Base-by-base conservation (phyloP, 2,888 invertebrate species). In the Stenotaenia linearis region DNA sequence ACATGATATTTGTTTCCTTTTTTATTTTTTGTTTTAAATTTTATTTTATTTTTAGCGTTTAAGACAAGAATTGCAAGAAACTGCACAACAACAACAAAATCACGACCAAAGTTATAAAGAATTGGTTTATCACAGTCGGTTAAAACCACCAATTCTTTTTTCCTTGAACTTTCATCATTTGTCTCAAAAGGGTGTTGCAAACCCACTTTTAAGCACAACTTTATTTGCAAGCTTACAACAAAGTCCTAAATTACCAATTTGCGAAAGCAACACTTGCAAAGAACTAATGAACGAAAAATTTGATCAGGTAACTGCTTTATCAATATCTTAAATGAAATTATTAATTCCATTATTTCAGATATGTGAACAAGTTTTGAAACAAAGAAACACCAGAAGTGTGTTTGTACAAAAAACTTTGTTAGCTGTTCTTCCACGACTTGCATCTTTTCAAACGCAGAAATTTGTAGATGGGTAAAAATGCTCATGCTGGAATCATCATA, bases 381-480 rank as follows among this genome's bases (percentile, higher is more conserved):
- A 96, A 84, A 90, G 93, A 80, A 84, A 82, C 78, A 91, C 92
- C 0, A 91, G 92, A 83, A 93, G 92, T 78, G 88, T 90, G 5
- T 92, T 94, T 85, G 93, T 97, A 25, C 97, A 97, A 83, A 93
- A 95, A 84, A 92, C 93, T 0, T 87, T 99, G 15, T 89, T 98
- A 80, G 91, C 92, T 50, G 90, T 98, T 76, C 88, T 98, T 80
- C 98, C 98, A 0, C 90, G 97, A 82, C 87, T 98, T 78, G 97
- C 97, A 6, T 96, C 97, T n/a, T 97, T 98, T 84, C 92, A 96
- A 85, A 92, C 91, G 80, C 91, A 91, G 6, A 90, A 90, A 80
- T 98, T 97, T 85, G 90, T 92, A 0, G 89, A 90, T 80, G 91
- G 91, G 88, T 88, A 82, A 85, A 84, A 50, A 28, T 6, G 32